Percentiles rank a stretch among this genome's conserved stretches.
Evolutionary conservation across 2,113 vertebrate genomes (phyloP).

Genomic region (Lophura nycthemera): DNA sequence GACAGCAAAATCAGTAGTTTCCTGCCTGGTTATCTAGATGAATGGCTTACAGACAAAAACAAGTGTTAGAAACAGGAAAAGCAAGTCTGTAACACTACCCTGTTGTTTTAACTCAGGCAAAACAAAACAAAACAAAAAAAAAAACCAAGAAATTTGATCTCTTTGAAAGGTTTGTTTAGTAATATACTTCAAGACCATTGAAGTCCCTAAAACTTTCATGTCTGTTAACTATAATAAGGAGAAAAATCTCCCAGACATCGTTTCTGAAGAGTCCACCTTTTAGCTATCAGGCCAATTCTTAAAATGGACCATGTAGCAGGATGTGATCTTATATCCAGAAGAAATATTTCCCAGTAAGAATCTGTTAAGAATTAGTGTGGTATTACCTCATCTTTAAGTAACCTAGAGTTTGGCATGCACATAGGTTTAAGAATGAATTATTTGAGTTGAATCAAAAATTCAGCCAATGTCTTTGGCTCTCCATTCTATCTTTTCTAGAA

Average conservation of each 20-base stretch:
- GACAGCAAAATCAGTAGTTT: neutral
- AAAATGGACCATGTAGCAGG: constrained; percentile 9
- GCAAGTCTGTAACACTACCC: neutral
- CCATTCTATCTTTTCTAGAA: neutral
- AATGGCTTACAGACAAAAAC: neutral
- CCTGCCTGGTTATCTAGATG: neutral
- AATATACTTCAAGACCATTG: neutral
- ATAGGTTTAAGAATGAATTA: neutral
- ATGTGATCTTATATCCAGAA: constrained; percentile 42
- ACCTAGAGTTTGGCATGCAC: neutral
- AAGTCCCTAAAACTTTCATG: neutral
- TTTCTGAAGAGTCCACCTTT: constrained; percentile 11
- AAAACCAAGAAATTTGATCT: neutral
- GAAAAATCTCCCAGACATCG: constrained; percentile 17
- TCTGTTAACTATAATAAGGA: neutral
- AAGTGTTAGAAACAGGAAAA: neutral
- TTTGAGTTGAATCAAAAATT: neutral
- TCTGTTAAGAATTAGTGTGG: constrained; percentile 34
- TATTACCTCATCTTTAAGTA: constrained; percentile 47
- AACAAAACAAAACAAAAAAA: neutral
- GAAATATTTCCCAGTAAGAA: constrained; percentile 16
- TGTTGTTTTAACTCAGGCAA: neutral
- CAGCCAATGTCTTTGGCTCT: neutral
- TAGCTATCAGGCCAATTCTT: constrained; percentile 3
- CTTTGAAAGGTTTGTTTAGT: neutral